phyloP scores from a whole-genome alignment of 2,113 vertebrate genomes.

The Scortum barcoo region DNA sequence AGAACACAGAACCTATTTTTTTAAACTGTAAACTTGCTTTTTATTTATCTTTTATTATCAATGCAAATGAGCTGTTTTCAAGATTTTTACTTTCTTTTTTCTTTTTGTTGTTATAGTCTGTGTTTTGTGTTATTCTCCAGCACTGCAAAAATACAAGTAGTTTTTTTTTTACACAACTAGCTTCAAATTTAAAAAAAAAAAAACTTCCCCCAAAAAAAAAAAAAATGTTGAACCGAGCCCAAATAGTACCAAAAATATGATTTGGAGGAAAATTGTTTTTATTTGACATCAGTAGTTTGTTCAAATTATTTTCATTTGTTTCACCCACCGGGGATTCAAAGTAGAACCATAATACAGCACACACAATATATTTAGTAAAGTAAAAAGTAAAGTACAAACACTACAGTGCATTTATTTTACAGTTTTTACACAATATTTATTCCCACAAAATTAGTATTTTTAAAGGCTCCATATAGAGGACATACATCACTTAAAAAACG shows the following conservation, averaged over 20 bases:
- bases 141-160: not conserved
- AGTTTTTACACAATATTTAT: not conserved
- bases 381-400: too few relatives aligned
- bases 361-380: not conserved
- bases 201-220: not conserved
- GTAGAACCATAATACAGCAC: not conserved
- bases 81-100: not conserved
- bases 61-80: not conserved
- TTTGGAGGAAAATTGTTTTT: not conserved
- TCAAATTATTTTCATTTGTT: not conserved
- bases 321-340: constrained; percentile 6
- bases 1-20: not conserved
- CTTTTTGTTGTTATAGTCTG: not conserved
- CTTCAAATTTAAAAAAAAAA: not conserved
- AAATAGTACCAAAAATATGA: not conserved
- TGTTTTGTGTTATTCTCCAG: not conserved
- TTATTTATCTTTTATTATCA: not conserved
- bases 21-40: not conserved
- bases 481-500: not conserved
- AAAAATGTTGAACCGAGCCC: not conserved
- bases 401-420: not conserved
- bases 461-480: not conserved
- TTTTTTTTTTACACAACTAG: not conserved
- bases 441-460: not conserved
- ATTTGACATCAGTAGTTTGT: not conserved